Percentiles rank a stretch among this genome's conserved stretches.
phyloP scores from a whole-genome alignment of 2,888 invertebrate genomes.

The Tachystola acroxantha region DNA sequence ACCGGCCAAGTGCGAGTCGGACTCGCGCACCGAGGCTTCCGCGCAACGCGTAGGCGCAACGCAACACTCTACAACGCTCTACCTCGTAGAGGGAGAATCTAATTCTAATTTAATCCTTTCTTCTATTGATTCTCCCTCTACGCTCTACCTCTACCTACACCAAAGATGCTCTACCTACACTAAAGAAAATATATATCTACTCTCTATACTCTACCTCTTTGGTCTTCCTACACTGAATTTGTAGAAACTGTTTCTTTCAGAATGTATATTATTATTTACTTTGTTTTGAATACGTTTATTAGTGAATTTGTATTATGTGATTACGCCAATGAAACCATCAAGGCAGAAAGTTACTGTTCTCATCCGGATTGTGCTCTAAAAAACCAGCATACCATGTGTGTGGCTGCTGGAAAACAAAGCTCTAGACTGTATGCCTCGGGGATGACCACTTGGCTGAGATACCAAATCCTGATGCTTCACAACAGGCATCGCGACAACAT shows the following conservation, averaged over 20 bases:
- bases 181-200: too few species aligned
- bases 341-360: conserved; percentile 39
- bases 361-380: conserved; percentile 65
- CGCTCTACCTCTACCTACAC: too few species aligned
- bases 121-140: too few species aligned
- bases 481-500: conserved; percentile 68
- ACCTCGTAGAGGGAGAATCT: too few species aligned
- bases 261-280: conserved; percentile 30
- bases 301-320: conserved; percentile 26
- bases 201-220: too few species aligned
- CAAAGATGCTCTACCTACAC: too few species aligned
- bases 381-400: conserved; percentile 64
- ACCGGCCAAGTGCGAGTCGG: too few species aligned
- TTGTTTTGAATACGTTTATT: conserved; percentile 36
- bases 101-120: too few species aligned
- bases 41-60: too few species aligned
- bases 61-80: too few species aligned
- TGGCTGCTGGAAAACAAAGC: conserved; percentile 49
- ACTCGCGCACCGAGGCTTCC: too few species aligned
- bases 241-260: conserved; percentile 14
- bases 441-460: conserved; percentile 68
- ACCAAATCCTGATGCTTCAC: conserved; percentile 58
- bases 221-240: too few species aligned
- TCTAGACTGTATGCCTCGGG: conserved; percentile 59
- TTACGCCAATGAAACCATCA: conserved; percentile 12